Base-by-base conservation (phyloP, 2,888 invertebrate genomes). In the Operophtera brumata region DNA sequence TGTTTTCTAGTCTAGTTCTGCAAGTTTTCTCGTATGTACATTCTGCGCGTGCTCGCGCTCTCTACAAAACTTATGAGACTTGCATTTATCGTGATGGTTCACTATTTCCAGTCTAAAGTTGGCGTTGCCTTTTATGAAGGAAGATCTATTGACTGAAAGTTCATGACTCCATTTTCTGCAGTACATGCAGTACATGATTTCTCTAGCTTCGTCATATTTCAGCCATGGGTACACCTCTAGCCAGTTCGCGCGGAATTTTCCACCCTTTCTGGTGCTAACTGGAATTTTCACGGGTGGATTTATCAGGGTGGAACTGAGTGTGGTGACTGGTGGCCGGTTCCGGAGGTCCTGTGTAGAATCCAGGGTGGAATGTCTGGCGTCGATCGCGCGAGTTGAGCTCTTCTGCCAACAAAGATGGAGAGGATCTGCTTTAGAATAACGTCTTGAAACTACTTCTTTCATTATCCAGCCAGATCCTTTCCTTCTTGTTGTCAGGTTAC, bases 11-110 rank as follows among this genome's bases (percentile, higher is more conserved):
- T 20, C 4, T 20, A 3, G 20, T 20, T 20, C 4, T 20, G 20
- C 20, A 20, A 20, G 20, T 3, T 46, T 12, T 52, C 46, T 47
- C 13, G 45, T 32, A 57, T 48, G 11, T 30, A 32, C 46, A 42
- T 63, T 67, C 54, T 69, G 70, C 6, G 67, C 62, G 46, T 63
- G 66, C 67, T 92, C 92, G 2, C 90, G 80, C 55, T 91, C 91
- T 42, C 80, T 82, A 76, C 95, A 95, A 69, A 94, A 80, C 66
- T 93, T 92, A 77, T 95, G 95, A 30, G 94, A 94, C 79, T 95
- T 95, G 77, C 94, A 94, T 76, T 94, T 94, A 77, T 95, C 93
- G 73, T 95, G 95, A 79, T 95, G 95, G 77, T 95, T 94, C 42
- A 95, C 93, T 69, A 95, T 95, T 85, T 95, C 95, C 58, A 94